Evolutionary conservation across 2,888 invertebrate genomes (phyloP).

Genomic region (Germaria angustata): DNA sequence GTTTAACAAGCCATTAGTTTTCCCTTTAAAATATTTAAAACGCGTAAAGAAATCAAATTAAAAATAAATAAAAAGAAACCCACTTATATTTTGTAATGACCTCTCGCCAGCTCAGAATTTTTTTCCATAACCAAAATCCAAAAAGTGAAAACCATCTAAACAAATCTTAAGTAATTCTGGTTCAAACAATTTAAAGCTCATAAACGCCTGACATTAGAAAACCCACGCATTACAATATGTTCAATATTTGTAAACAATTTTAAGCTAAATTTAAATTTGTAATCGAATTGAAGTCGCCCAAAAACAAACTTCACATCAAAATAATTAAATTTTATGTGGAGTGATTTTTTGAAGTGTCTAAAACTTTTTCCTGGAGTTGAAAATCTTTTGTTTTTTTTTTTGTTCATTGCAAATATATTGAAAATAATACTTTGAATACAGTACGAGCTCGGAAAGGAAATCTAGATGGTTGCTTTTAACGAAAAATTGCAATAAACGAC

Average conservation of each 20-base stretch:
- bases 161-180: neutral
- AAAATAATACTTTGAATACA: too few species aligned
- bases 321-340: neutral
- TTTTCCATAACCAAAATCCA: neutral
- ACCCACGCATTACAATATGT: neutral
- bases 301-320: neutral
- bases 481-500: too few species aligned
- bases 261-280: neutral
- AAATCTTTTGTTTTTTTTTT: too few species aligned
- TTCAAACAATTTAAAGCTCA: neutral
- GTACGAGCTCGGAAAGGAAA: too few species aligned
- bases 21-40: neutral
- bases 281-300: neutral
- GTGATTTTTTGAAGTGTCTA: neutral
- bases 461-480: too few species aligned
- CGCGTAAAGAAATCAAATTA: neutral
- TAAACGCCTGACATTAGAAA: neutral
- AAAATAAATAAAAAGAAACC: neutral
- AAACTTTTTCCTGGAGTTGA: too few species aligned
- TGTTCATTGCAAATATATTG: too few species aligned
- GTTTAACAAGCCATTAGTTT: neutral
- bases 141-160: neutral
- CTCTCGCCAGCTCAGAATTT: neutral
- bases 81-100: conserved; percentile 1
- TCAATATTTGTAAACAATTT: neutral